Evolutionary conservation across 2,113 vertebrate species (phyloP), one percentile per base, ranked within the genome.

Genomic region (Telmatochromis brachygnathus): DNA sequence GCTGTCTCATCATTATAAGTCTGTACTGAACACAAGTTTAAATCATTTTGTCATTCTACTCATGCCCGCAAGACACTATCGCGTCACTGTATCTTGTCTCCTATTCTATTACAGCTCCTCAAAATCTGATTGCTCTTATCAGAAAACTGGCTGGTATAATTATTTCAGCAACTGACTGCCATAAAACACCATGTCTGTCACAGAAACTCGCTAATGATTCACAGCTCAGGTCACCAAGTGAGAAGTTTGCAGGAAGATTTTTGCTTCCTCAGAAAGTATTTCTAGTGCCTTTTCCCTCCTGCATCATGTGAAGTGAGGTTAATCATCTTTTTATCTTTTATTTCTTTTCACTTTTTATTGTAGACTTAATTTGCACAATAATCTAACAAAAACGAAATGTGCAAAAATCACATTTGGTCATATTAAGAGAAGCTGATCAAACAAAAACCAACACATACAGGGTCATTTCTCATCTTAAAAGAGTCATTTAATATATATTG

Each of bases 51-150:
- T 89, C 45, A 81, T 81, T 89, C 82, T 11, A 3, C 79, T 26
- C 73, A 7, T 56, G 84, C 39, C 87, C 55, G 47, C 30, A 1
- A 53, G 79, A 83, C 79, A 68, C 17, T 47, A 82, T 89, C 82
- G 10, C 73, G 47, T 60, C 73, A 39, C 58, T n/a, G 82, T 55
- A 58, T 88, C 79, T 87, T n/a, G 79, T 90, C 87, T 85, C 82
- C 87, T 82, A 1, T 84, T 84, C 79, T 77, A 54, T 56, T 84
- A 65, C 54, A 2, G 51, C 62, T 8, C 49, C 68, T 51, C 23
- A 35, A 30, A 82, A 84, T 89, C 79, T 28, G 85, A 91, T 84
- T 45, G 82, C 62, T 83, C 60, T 83, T 85, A 85, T 90, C 79
- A 55, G 82, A 47, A 51, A 85, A 84, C 37, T 21, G 42, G 56